Evolutionary conservation across 1,140 invertebrate genomes (phyloP).

Genomic region (Laodelphax striatellus): DNA sequence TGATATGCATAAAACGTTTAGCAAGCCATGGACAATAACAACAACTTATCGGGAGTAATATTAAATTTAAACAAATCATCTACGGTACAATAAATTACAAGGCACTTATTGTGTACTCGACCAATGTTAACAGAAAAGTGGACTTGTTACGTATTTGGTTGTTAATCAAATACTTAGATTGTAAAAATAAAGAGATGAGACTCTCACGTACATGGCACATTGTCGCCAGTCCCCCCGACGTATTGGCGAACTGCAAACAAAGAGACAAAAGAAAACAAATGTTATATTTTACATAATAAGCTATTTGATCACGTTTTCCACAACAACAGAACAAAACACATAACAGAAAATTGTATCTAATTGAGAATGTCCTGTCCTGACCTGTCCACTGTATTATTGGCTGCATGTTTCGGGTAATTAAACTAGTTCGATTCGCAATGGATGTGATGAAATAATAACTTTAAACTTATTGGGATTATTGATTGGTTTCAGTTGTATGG

Average conservation of each 20-base stretch:
- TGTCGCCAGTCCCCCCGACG: constrained; percentile 56
- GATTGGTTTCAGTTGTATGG: too few relatives aligned
- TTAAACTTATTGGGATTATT: too few relatives aligned
- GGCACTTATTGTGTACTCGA: not conserved
- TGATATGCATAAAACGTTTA: too few relatives aligned
- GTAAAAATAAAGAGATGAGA: not conserved
- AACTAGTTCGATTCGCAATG: too few relatives aligned
- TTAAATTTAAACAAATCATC: too few relatives aligned
- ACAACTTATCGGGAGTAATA: too few relatives aligned
- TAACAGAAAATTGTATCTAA: constrained; percentile 24
- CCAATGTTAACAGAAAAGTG: not conserved
- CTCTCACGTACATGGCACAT: constrained; percentile 53
- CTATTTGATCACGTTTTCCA: constrained; percentile 13
- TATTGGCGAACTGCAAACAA: constrained; percentile 58
- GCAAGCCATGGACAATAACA: too few relatives aligned
- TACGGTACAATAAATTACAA: too few relatives aligned
- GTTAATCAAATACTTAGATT: not conserved
- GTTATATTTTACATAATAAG: constrained; percentile 9
- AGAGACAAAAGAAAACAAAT: constrained; percentile 30
- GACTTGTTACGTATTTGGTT: constrained; percentile 3
- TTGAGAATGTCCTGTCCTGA: too few relatives aligned
- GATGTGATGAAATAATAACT: too few relatives aligned
- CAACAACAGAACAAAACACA: constrained; percentile 24
- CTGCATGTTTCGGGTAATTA: too few relatives aligned
- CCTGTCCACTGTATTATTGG: too few relatives aligned